Evolutionary conservation across 2,797 vertebrate genomes (phyloP).

Genomic region (Siniperca undulata): DNA sequence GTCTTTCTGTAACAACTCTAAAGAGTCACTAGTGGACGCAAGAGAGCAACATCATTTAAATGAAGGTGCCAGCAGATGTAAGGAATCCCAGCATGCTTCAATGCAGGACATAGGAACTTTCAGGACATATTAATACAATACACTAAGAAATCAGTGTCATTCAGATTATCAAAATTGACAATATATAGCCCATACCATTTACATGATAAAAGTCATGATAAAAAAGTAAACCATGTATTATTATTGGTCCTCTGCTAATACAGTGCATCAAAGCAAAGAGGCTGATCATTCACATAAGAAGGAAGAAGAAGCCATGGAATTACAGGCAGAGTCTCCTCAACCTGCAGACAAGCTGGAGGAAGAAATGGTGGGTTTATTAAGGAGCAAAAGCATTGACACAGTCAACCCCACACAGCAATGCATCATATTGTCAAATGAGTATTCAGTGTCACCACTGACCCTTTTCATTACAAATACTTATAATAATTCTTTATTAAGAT

Average conservation of each 20-base stretch:
- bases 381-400: not conserved
- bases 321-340: slow-evolving; percentile 19
- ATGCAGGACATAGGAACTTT: not conserved
- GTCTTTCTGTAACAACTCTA: slow-evolving; percentile 42
- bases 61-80: slow-evolving; percentile 3
- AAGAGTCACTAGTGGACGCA: slow-evolving; percentile 38
- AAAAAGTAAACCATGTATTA: not conserved
- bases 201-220: not conserved
- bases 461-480: not conserved
- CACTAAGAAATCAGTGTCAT: not conserved
- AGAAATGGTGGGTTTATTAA: slow-evolving; percentile 60
- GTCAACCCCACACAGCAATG: not conserved
- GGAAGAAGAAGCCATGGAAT: slow-evolving; percentile 31
- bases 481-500: not conserved
- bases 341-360: slow-evolving; percentile 48
- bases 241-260: not conserved
- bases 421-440: not conserved
- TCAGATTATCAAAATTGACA: not conserved
- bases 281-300: slow-evolving; percentile 70
- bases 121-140: not conserved
- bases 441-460: not conserved
- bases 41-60: slow-evolving; percentile 6
- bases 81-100: not conserved
- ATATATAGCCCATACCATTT: not conserved
- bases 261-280: slow-evolving; percentile 54